Percentiles rank a stretch among this genome's conserved stretches.
phyloP scores from a whole-genome alignment of 2,888 invertebrate species.

The Gastrophysa polygoni region DNA sequence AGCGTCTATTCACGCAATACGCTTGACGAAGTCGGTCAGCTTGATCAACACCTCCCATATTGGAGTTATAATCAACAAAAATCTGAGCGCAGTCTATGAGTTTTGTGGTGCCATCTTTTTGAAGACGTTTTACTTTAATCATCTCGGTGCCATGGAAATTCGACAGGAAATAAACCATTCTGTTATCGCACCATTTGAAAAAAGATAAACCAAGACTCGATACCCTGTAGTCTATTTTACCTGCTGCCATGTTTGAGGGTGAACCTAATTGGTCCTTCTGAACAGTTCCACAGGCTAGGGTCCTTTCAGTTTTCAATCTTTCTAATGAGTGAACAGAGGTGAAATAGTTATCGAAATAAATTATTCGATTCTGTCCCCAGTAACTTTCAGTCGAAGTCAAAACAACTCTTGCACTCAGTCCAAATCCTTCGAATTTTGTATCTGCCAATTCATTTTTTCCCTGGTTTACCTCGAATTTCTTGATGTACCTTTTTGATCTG shows the following conservation, averaged over 20 bases:
- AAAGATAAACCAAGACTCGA: conserved; percentile 18
- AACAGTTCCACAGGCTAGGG: conserved; percentile 22
- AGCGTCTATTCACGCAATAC: conserved; percentile 8
- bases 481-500: conserved; percentile 9
- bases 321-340: conserved; percentile 21
- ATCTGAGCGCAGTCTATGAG: conserved; percentile 22
- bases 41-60: conserved; percentile 22
- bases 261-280: conserved; percentile 16
- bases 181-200: conserved; percentile 17
- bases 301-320: conserved; percentile 21
- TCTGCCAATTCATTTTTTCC: conserved; percentile 11
- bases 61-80: conserved; percentile 20
- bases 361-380: conserved; percentile 11
- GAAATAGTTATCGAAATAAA: conserved; percentile 18
- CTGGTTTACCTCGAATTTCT: conserved; percentile 14
- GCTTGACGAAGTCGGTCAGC: conserved; percentile 12
- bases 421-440: conserved; percentile 7
- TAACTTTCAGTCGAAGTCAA: conserved; percentile 9
- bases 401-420: conserved; percentile 9
- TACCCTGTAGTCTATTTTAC: conserved; percentile 20
- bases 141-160: conserved; percentile 27
- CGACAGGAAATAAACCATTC: conserved; percentile 17
- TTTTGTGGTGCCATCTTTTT: conserved; percentile 21
- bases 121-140: conserved; percentile 22
- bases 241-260: conserved; percentile 20